Evolutionary conservation across 2,113 vertebrate species (phyloP), one percentile per base, ranked within the genome.

Genomic region (Burhinus bistriatus): DNA sequence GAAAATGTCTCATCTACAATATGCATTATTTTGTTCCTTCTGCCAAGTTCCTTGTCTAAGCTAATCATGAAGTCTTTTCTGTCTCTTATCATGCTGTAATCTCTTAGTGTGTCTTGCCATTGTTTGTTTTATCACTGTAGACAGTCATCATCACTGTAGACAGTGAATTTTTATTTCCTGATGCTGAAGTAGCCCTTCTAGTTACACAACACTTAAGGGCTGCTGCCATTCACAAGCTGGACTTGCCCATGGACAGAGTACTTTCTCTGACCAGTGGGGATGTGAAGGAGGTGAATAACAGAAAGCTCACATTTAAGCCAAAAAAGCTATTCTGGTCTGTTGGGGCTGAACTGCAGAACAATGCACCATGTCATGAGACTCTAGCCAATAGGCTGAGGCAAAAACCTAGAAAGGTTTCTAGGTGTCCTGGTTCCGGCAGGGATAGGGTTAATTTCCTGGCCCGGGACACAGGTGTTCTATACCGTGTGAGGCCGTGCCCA

Each of bases 311-410:
- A 22, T 66, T 83, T 76, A 64, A 38, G 29, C 25, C 22, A 80
- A 64, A 80, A n/a, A 54, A 58, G 4, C 9, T 49, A 2, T 42
- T 83, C 30, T 79, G 13, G 5, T 52, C 54, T 29, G 30, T 62
- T 88, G 15, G 10, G 9, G 11, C 32, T 70, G 54, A 81, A 82
- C 10, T 47, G 11, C 12, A 52, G 32, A 66, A 80, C n/a, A 55
- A 7, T 20, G 45, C 0, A 0, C 8, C 9, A 29, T 32, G 21
- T n/a, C n/a, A 17, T 25, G 36, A 85, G 8, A 70, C 26, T 68
- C 11, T n/a, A 11, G 17, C 17, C n/a, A 81, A 45, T 6, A 32
- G 20, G 23, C 61, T 58, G 30, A 62, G 29, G 13, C 9, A 88
- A 55, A 85, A 73, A 49, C 9, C 5, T 45, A 27, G 20, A 15